Evolutionary conservation across 2,113 vertebrate genomes (phyloP).

Genomic region (Muntiacus muntjak): DNA sequence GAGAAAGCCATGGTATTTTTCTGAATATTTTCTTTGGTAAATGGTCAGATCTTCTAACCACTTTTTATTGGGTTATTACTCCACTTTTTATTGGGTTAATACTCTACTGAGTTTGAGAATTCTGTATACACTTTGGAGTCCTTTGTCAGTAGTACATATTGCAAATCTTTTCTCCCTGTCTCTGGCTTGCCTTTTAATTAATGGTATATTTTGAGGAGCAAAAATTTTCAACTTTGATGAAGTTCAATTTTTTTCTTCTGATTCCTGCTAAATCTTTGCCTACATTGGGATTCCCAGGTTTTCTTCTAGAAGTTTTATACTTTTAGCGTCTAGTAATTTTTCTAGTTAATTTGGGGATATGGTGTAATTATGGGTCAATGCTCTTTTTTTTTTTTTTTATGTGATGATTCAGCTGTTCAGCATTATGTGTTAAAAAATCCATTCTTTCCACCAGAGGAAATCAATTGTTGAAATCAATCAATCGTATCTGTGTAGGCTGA

Average conservation of each 20-base stretch:
- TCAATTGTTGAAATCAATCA: neutral
- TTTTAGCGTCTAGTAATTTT: neutral
- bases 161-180: neutral
- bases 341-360: neutral
- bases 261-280: neutral
- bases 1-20: neutral
- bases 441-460: neutral
- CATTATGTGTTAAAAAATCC: neutral
- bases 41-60: neutral
- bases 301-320: slow-evolving; percentile 8
- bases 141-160: neutral
- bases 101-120: neutral
- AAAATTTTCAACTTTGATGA: neutral
- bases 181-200: neutral
- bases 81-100: neutral
- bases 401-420: neutral
- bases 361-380: neutral
- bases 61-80: neutral
- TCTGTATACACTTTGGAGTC: neutral
- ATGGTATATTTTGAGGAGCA: neutral
- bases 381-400: neutral
- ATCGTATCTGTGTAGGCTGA: neutral
- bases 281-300: neutral
- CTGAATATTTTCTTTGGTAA: neutral
- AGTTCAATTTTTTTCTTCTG: neutral